Percentiles rank a stretch among this genome's conserved stretches.
Conservation (phyloP, 2,113 vertebrate genomes). For the Hippocampus mohnikei region DNA sequence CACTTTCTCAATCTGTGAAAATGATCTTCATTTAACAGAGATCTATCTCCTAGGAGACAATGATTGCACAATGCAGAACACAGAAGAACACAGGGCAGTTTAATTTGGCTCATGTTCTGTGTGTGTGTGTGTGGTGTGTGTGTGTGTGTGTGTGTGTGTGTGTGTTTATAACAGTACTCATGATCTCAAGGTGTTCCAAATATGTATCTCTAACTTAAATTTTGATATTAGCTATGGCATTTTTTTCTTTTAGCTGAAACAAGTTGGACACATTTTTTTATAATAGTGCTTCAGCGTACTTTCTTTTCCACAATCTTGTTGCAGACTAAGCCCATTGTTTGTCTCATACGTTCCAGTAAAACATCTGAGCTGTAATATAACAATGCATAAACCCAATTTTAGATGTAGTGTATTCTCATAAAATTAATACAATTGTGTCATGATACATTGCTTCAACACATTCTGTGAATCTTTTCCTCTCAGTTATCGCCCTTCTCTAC, state of each 20-base stretch:
- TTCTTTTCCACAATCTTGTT: not conserved
- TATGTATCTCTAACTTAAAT: not conserved
- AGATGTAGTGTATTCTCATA: not conserved
- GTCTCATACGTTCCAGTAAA: not conserved
- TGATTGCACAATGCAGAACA: not conserved
- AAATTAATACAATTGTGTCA: not conserved
- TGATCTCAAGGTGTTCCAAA: not conserved
- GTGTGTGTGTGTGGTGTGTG: too few species aligned
- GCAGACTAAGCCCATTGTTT: too few species aligned
- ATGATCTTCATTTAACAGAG: not conserved
- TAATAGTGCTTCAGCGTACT: too few species aligned
- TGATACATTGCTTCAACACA: not conserved
- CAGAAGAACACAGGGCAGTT: not conserved
- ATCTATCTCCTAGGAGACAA: not conserved
- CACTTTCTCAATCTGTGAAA: not conserved
- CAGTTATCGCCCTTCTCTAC: constrained; percentile 12
- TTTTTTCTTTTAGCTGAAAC: not conserved
- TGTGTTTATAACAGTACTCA: not conserved
- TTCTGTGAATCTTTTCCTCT: not conserved
- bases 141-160: too few species aligned
- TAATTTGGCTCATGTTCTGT: not conserved
- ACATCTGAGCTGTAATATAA: not conserved
- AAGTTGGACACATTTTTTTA: too few species aligned
- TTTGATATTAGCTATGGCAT: not conserved
- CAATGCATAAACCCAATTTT: not conserved